These are phyloP conservation scores for Spilosoma lubricipeda DNA, from an alignment of 2,888 invertebrate species.

Conservation along the genomic window DNA sequence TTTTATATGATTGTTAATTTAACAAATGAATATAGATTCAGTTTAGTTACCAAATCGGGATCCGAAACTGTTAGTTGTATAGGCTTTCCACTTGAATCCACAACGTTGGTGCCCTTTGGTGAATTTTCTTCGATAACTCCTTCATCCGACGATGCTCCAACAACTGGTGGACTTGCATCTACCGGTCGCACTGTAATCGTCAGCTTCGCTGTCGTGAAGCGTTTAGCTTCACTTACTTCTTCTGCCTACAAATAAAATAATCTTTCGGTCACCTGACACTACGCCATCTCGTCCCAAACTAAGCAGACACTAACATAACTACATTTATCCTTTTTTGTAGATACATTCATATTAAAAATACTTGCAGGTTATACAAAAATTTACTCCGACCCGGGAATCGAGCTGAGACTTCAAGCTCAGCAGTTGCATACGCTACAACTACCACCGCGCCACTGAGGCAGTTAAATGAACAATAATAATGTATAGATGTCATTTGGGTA, in stretches of 20 bases:
- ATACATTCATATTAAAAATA: no score
- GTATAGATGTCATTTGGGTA: constrained; percentile 58
- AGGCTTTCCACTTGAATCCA: constrained; percentile 88
- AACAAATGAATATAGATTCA: not conserved
- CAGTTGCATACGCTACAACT: no score
- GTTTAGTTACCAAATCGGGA: constrained; percentile 90
- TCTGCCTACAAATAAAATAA: constrained; percentile 87
- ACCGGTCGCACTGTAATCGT: constrained; percentile 94
- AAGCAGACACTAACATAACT: no score
- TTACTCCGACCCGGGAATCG: no score
- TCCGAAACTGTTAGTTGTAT: constrained; percentile 92
- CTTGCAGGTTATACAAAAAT: no score
- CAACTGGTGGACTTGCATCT: constrained; percentile 94
- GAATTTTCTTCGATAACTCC: constrained; percentile 95
- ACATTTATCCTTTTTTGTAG: no score
- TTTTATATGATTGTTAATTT: no score
- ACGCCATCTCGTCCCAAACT: no score
- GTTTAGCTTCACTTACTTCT: constrained; percentile 91
- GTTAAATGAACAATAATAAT: not conserved
- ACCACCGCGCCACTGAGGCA: no score
- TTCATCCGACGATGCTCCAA: constrained; percentile 89
- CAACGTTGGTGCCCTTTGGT: constrained; percentile 92
- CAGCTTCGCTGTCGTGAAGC: constrained; percentile 94
- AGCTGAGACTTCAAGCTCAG: no score
- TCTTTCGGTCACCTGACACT: no score